Base-by-base conservation (phyloP, 2,888 invertebrate genomes). In the Drosophila birchii region DNA sequence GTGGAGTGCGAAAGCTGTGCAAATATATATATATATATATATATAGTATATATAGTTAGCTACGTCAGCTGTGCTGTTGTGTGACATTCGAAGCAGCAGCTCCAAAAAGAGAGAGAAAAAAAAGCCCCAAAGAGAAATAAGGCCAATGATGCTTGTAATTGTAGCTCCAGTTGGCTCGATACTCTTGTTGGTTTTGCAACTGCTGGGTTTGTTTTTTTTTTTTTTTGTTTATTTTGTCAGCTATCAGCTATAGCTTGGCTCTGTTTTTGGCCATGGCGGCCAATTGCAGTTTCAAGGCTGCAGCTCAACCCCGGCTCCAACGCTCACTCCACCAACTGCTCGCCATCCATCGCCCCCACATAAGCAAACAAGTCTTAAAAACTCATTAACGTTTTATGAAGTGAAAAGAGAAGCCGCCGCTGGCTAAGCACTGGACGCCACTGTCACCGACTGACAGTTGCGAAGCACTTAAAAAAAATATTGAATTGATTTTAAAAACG, bases 141-240 rank as follows among this genome's bases (percentile, higher is more conserved):
- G 84, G 84, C 84, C 84, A 84, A 84, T 88, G 84, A 88, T 86
- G 88, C 88, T 84, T 84, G 84, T 84, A 84, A 84, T 83, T 84
- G 86, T 84, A 76, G 76, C 73, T 74, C 67, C 68, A 74, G 78
- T 67, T 78, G 78, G 68, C 71, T 62, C 70, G 5, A 20, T 54
- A 68, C 26, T 83, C 57, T 72, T 72, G 67, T 57, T 75, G 71
- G 69, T 64, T 71, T 75, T 74, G 75, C 72, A 66, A 78, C 78
- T 63, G 86, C 54, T 76, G 61, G 34, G 32, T 54, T 20, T 67
- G 39, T 64, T 44, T 47, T 26, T 53, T 64, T 44, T 47, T 26
- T 53, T 20, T 18, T 20, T 14, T 14, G 4, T 43, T 34, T 51
- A 34, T 47, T 67, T 41, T 41, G 7, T 18, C 58, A 34, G 41